Base-by-base conservation (phyloP, 2,888 invertebrate species). In the Neelides folsomi region DNA sequence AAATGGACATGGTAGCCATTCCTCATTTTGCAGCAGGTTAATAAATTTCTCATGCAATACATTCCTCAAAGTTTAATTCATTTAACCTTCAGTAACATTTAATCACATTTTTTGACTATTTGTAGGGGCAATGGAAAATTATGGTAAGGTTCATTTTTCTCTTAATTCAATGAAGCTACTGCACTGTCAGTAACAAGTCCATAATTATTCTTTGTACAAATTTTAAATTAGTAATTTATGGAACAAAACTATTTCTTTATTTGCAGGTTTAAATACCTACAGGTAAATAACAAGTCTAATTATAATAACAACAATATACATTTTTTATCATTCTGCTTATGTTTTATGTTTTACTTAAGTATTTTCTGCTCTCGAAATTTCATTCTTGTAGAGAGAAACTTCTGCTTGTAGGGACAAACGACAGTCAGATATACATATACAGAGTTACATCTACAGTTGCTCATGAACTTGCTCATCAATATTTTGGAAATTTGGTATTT, bases 1-100 rank as follows among this genome's bases (percentile, higher is more conserved):
- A 63, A 50, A 63, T 63, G 63, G 60, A 62, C 48, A 56, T 55
- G 10, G 55, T 55, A 4, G 58, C 55, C 4, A 55, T 59, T 35
- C 58, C 58, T 15, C 57, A 59, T 13, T 58, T 60, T 40, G 46
- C 47, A 13, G 47, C 54, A 1, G 52, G 38, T 16, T 5, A n/a
- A 18, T 16, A 4, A 27, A 5, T 27, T 27, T n/a, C n/a, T n/a
- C n/a, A n/a, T n/a, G n/a, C n/a, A n/a, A n/a, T n/a, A n/a, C n/a
- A n/a, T n/a, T n/a, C n/a, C n/a, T n/a, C n/a, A n/a, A n/a, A n/a
- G n/a, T n/a, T n/a, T n/a, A n/a, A n/a, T n/a, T n/a, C n/a, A n/a
- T n/a, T n/a, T n/a, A n/a, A n/a, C n/a, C n/a, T n/a, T n/a, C n/a
- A n/a, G n/a, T n/a, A 27, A 27, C 3, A 27, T 7, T 27, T 27